Conservation (phyloP, 2,113 vertebrate species). For the Hippocampus comes region DNA sequence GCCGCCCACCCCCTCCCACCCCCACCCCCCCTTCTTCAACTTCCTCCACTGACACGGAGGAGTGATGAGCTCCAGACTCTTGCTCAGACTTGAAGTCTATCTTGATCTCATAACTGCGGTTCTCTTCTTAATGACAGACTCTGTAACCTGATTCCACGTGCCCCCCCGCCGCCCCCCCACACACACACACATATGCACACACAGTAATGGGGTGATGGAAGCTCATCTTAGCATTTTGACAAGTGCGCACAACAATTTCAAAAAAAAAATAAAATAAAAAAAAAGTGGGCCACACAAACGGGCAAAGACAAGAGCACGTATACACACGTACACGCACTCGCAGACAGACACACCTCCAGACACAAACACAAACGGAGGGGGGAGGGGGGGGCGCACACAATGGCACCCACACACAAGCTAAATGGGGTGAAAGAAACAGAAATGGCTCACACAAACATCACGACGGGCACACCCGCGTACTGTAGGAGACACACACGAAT, state of each 20-base stretch:
- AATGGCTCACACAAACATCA: background rate
- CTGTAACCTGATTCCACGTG: slow-evolving; percentile 70
- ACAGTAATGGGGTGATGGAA: background rate
- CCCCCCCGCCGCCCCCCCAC: slow-evolving; percentile 5
- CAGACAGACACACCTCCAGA: background rate
- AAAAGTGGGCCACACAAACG: too few species aligned
- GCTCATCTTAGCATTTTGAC: background rate
- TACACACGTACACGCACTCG: background rate
- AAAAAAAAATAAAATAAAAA: too few species aligned
- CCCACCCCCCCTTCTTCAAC: background rate
- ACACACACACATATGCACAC: slow-evolving; percentile 16
- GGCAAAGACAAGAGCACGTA: background rate
- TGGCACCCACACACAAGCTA: background rate
- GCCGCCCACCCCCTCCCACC: background rate
- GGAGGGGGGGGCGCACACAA: background rate
- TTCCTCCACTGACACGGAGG: slow-evolving; percentile 40
- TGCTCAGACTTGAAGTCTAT: slow-evolving; percentile 73
- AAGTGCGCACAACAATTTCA: too few species aligned
- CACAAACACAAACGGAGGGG: background rate
- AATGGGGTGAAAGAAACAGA: background rate
- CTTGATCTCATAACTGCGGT: slow-evolving; percentile 64
- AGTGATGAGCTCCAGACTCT: slow-evolving; percentile 55
- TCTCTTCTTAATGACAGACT: slow-evolving; percentile 73
- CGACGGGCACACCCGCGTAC: too few species aligned
- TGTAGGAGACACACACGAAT: too few species aligned